Evolutionary conservation across 2,888 invertebrate genomes (phyloP), one percentile per base, ranked within the genome.

Genomic region (Diarsia dahlii): DNA sequence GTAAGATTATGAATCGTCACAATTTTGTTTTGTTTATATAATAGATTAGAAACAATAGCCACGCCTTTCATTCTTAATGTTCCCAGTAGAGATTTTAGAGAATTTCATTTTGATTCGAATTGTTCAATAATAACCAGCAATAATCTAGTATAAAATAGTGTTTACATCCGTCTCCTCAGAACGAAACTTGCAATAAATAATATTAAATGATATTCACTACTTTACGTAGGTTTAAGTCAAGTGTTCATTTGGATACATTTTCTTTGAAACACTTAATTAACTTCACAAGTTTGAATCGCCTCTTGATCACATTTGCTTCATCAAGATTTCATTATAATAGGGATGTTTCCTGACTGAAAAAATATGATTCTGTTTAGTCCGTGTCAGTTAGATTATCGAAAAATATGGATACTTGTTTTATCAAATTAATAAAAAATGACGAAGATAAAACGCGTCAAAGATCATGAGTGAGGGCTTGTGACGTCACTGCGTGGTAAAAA

Each of bases 121-220:
- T 84, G 78, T 72, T 86, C 6, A 75, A 80, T 86, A 84, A 82
- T 63, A 74, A 79, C 46, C 79, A 87, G 87, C 86, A 88, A 88
- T 88, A 86, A 87, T 81, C 76, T 69, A 69, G 62, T 76, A 72
- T 82, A 79, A 81, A 73, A 80, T 81, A 81, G 73, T 72, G 62
- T 84, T 75, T 76, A 75, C 69, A 83, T 87, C 84, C 89, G 85
- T 89, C 85, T 83, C 56, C 79, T 82, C 68, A 82, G 58, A 87
- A 80, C 81, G 86, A 87, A 87, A 80, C 75, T 84, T 78, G 84
- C 87, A 90, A 89, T 90, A 90, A 86, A 87, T 89, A 88, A 84
- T 84, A 74, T 76, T 78, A 76, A 78, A 74, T 84, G 75, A 85
- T 81, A 80, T 85, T 88, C 85, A 84, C 78, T 82, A 87, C 71